Percentiles rank a stretch among this genome's conserved stretches.
These are phyloP conservation scores for Exephanes ischioxanthus DNA, from an alignment of 2,888 invertebrate genomes.

Conservation along the genomic window DNA sequence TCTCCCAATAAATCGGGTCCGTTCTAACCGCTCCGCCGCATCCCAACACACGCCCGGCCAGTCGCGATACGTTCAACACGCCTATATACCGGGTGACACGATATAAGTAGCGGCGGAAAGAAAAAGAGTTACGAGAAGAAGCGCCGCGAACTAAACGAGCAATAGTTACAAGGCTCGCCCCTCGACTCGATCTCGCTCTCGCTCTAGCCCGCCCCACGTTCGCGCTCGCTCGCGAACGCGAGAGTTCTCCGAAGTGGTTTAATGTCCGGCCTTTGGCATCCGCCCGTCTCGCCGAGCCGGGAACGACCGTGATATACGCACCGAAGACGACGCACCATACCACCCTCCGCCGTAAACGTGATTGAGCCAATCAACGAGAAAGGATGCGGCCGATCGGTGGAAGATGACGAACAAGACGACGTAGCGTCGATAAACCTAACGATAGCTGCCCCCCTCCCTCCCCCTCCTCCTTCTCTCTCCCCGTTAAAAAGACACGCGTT, in stretches of 20 bases:
- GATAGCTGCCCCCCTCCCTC: neutral
- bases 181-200: slow-evolving; percentile 40
- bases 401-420: slow-evolving; percentile 58
- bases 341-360: slow-evolving; percentile 26
- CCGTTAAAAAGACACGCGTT: slow-evolving; percentile 23
- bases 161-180: slow-evolving; percentile 41
- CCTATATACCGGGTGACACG: neutral
- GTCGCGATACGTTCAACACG: neutral
- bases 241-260: slow-evolving; percentile 77
- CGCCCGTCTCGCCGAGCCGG: slow-evolving; percentile 68
- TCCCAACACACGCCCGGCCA: neutral
- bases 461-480: too few relatives aligned
- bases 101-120: neutral
- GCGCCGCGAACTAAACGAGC: neutral
- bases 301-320: slow-evolving; percentile 66
- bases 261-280: slow-evolving; percentile 73
- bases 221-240: slow-evolving; percentile 67
- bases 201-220: slow-evolving; percentile 4
- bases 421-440: slow-evolving; percentile 31
- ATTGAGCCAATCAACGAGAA: slow-evolving; percentile 28
- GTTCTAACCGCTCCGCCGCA: slow-evolving; percentile 2
- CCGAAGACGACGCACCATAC: slow-evolving; percentile 31
- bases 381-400: neutral
- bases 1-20: slow-evolving; percentile 42
- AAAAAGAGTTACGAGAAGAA: neutral